Evolutionary conservation across 2,113 vertebrate species (phyloP), one percentile per base, ranked within the genome.

Genomic region (Oncorhynchus nerka): DNA sequence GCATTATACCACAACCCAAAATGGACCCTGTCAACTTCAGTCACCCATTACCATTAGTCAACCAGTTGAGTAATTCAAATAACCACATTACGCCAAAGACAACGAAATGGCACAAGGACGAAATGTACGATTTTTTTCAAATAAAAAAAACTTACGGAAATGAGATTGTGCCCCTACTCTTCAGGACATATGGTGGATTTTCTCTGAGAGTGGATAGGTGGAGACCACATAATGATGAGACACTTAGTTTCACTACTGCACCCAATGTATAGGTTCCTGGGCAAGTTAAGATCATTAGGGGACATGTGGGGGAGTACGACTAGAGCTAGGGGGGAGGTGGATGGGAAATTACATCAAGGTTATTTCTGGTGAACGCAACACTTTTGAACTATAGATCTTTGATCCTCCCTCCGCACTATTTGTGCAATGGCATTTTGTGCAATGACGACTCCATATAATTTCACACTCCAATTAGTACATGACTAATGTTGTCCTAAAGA

Each of bases 381-480:
- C 79, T 92, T 89, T 84, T 87, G 39, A 83, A 81, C 61, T 71
- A 88, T 90, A 89, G 87, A 86, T 91, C 87, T 90, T 87, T 88
- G 83, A 87, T 88, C 79, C 73, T 86, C 75, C 83, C 80, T 70
- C 48, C 13, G 39, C 71, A 51, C 70, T 84, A 64, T 89, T 86
- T 91, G 83, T 79, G 81, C 86, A 77, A 74, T 79, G 74, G 82
- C 84, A 75, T 83, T 90, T 15, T 87, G 83, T 80, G 75, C 70
- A 83, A 75, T 3, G 80, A 81, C 71, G 77, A 5, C 32, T 64
- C 80, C 78, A 67, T 75, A 71, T 84, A 75, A 90, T 89, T 90
- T 91, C 90, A 89, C 87, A 85, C 82, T 84, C 83, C 83, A 90
- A 91, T 91, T 89, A 91, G 86, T 86, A 87, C 85, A 91, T 87